Evolutionary conservation across 2,113 vertebrate genomes (phyloP), one percentile per base, ranked within the genome.

Genomic region (Willisornis vidua): DNA sequence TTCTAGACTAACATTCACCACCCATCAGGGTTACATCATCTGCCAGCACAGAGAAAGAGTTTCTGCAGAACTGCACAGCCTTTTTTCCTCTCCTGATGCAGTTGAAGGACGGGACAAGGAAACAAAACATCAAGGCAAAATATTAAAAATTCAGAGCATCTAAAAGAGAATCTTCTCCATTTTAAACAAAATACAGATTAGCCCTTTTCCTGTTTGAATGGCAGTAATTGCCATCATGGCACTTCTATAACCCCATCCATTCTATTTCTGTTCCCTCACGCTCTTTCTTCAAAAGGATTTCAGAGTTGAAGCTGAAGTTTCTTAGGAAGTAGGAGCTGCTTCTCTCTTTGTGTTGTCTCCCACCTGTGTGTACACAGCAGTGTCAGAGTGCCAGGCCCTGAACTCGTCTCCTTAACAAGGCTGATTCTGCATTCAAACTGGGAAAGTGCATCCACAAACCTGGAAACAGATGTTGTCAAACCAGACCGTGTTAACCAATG

Each of bases 21-120:
- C 43, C 59, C 86, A 76, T 57, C 73, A 78, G 89, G 55, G 90
- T 94, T 81, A 90, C 52, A 4, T 95, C 96, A 95, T 33, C 3
- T 72, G 48, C 77, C 61, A 95, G 94, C 80, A 90, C 12, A 71
- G 65, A 89, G 82, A 78, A 68, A 76, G 87, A 81, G 55, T 67
- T 97, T 88, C 76, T 93, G 76, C 77, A 93, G 65, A 92, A 78
- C 26, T 63, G 80, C 91, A 95, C 55, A 78, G 89, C 46, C 94
- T 82, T 93, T 80, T 51, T 74, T 92, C 70, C 80, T 85, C 58
- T 87, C 83, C 84, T 57, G 51, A 71, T 75, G 59, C 59, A 88
- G 95, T 17, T 97, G 95, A 97, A 96, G 96, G 96, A 97, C 93
- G 89, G 91, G 89, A 91, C 93, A 96, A 93, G 57, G 94, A 68